Evolutionary conservation across 2,888 invertebrate species (phyloP).

Genomic region (Cinara cedri): DNA sequence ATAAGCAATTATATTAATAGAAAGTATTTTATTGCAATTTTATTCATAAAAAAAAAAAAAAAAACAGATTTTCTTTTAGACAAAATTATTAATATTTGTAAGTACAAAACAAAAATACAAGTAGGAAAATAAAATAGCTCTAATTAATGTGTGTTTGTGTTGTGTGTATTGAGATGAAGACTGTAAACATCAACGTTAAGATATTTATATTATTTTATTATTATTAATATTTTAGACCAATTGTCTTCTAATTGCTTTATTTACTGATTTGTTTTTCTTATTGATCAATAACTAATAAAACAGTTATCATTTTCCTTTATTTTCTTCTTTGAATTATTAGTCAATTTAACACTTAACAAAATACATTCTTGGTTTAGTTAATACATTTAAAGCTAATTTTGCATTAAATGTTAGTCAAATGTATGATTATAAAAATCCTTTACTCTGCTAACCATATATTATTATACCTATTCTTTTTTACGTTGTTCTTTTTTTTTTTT

Average conservation of each 20-base stretch:
- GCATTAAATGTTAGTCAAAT: neutral
- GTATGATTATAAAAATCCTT: neutral
- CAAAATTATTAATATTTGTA: slow-evolving; percentile 34
- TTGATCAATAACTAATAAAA: slow-evolving; percentile 45
- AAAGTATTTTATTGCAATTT: slow-evolving; percentile 52
- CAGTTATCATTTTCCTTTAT: slow-evolving; percentile 24
- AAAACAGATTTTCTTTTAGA: slow-evolving; percentile 29
- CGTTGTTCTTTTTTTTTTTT: slow-evolving; percentile 15
- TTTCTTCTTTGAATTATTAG: slow-evolving; percentile 8
- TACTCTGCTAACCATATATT: slow-evolving; percentile 7
- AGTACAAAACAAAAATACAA: slow-evolving; percentile 52
- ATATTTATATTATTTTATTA: slow-evolving; percentile 55
- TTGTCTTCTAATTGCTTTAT: slow-evolving; percentile 56
- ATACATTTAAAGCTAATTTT: slow-evolving; percentile 14
- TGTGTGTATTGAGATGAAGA: slow-evolving; percentile 55
- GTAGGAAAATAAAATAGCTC: slow-evolving; percentile 36
- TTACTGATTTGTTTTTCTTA: slow-evolving; percentile 46
- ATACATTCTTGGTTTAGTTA: slow-evolving; percentile 3
- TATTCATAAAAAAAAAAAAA: slow-evolving; percentile 29
- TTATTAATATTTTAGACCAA: slow-evolving; percentile 56
- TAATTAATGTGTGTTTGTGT: slow-evolving; percentile 49
- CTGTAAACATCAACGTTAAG: slow-evolving; percentile 55
- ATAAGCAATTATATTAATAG: slow-evolving; percentile 47
- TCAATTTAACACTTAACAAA: slow-evolving; percentile 1
- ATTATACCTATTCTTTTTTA: slow-evolving; percentile 19